Evolutionary conservation across 2,888 invertebrate genomes (phyloP).

Genomic region (Alloscopus bannaensis): DNA sequence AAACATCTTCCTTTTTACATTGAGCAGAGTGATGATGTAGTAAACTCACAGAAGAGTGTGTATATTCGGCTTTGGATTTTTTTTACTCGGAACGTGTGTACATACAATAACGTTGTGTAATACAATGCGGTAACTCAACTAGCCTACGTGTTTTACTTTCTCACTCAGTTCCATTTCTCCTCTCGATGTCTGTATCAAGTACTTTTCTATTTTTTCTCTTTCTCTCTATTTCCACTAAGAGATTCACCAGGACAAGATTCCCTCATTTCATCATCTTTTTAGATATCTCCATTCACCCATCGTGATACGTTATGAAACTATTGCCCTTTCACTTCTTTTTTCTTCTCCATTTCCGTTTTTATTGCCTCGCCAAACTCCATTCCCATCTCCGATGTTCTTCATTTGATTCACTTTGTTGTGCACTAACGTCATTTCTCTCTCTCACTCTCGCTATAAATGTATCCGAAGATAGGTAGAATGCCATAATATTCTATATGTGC

Average conservation of each 20-base stretch:
- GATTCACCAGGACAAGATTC: constrained; percentile 60
- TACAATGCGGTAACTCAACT: constrained; percentile 63
- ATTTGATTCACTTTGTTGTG: constrained; percentile 61
- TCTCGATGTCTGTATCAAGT: constrained; percentile 51
- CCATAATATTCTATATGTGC: background rate
- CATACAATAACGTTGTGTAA: constrained; percentile 48
- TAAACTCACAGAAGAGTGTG: too few species aligned
- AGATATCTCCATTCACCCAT: constrained; percentile 57
- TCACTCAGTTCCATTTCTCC: background rate
- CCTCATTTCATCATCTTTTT: constrained; percentile 63
- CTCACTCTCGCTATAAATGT: too few species aligned
- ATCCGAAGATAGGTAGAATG: constrained; percentile 24
- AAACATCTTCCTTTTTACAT: too few species aligned
- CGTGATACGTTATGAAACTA: constrained; percentile 68
- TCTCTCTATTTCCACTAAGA: too few species aligned
- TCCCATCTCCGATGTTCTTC: constrained; percentile 61
- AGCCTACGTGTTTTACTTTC: constrained; percentile 41
- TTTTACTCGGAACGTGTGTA: constrained; percentile 33
- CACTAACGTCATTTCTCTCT: too few species aligned
- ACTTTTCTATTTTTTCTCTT: constrained; percentile 42
- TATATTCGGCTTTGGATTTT: too few species aligned
- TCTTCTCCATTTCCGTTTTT: constrained; percentile 71
- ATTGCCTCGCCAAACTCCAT: constrained; percentile 71
- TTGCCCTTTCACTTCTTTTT: constrained; percentile 69
- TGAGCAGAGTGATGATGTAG: too few species aligned